These are phyloP conservation scores for Eudorcas thomsonii DNA, from an alignment of 2,113 vertebrate species.

Conservation along the genomic window DNA sequence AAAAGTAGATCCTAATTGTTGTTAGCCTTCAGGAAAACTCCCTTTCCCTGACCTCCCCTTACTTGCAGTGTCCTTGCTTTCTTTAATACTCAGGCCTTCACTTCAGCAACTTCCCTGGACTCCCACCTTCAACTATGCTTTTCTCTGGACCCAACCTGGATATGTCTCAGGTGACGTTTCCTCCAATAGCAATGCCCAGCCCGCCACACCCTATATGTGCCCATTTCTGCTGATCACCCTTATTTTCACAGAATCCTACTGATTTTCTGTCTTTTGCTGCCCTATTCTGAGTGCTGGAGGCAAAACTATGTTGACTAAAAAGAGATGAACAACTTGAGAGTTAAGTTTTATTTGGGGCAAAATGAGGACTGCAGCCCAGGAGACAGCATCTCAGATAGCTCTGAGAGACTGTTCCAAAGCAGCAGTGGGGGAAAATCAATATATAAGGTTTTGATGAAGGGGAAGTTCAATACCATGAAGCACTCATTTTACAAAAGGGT, in stretches of 20 bases:
- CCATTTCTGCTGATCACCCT: neutral
- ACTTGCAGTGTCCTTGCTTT: neutral
- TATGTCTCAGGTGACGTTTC: neutral
- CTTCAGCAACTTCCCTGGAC: neutral
- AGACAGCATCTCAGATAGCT: neutral
- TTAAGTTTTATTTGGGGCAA: neutral
- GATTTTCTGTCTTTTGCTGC: neutral
- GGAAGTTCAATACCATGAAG: neutral
- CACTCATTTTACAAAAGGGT: neutral
- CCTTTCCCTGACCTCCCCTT: neutral
- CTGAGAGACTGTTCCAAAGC: neutral
- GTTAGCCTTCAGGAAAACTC: neutral
- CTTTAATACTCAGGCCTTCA: neutral
- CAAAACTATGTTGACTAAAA: neutral
- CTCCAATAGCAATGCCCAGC: neutral
- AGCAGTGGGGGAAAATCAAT: neutral
- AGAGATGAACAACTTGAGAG: neutral
- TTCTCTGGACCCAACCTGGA: neutral
- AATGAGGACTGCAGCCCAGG: neutral
- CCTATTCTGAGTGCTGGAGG: neutral
- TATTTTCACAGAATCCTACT: too few relatives aligned
- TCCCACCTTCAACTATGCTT: neutral
- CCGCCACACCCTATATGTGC: accelerated
- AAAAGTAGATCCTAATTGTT: neutral
- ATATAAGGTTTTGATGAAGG: neutral